Conservation (phyloP, 2,888 invertebrate species). For the Acanthosepion lycidas region DNA sequence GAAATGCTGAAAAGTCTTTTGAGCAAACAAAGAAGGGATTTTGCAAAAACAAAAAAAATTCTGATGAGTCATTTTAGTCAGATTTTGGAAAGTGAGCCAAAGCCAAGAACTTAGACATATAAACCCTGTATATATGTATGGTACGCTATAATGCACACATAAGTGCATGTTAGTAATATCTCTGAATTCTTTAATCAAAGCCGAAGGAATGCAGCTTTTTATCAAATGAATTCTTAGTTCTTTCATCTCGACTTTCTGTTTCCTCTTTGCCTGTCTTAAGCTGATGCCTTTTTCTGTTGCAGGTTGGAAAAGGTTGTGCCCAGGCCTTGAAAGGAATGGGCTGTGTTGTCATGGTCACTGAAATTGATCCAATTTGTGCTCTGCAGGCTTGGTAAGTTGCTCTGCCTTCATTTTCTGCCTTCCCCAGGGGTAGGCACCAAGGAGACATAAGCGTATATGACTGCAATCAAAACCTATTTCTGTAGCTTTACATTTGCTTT, state of each 20-base stretch:
- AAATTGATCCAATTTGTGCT: slow-evolving; percentile 98
- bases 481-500: no score
- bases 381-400: slow-evolving; percentile 87
- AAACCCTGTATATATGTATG: no score
- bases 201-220: neutral
- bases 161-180: no score
- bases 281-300: slow-evolving; percentile 49
- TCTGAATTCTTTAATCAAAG: neutral
- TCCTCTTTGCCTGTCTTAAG: neutral
- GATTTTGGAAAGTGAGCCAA: no score
- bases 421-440: neutral
- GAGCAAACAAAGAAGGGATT: no score
- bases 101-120: no score
- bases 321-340: slow-evolving; percentile 95
- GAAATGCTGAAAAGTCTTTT: no score
- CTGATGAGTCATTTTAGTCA: no score
- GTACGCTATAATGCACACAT: no score
- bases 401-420: neutral
- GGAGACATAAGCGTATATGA: neutral
- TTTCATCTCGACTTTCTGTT: neutral
- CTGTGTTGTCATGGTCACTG: slow-evolving; percentile 92
- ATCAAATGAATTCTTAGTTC: neutral
- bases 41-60: no score
- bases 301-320: slow-evolving; percentile 93
- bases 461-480: no score